Base-by-base conservation (phyloP, 2,113 vertebrate genomes). In the Tachysurus fulvidraco region DNA sequence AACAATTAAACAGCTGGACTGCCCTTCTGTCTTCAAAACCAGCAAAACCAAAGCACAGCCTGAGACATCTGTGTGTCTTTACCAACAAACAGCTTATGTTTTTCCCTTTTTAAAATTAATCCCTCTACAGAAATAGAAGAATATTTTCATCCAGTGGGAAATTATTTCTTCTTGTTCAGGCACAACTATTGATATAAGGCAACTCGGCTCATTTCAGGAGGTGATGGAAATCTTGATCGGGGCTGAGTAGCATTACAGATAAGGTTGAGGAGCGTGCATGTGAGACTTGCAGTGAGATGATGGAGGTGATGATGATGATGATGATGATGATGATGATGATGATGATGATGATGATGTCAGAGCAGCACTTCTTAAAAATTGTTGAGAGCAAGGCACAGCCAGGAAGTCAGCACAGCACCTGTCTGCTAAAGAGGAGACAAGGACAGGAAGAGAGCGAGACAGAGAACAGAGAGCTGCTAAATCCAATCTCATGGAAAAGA, bases 151-250 rank as follows among this genome's bases (percentile, higher is more conserved):
- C 67, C 21, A 88, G 23, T 59, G n/a, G 14, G 12, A 78, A 83
- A 83, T 82, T 85, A 88, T 67, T 85, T 64, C 83, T 65, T 81
- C 4, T 0, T 8, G 65, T 25, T 4, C 21, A 19, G 65, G 41
- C n/a, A 76, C 81, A 57, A 88, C 73, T 88, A 59, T 80, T 86
- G 62, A 86, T 80, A 57, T n/a, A 28, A n/a, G 46, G 50, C 25
- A 55, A 28, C 44, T 5, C 59, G 10, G 46, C 5, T 3, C 28
- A 71, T 57, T 83, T 83, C 52, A 83, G 65, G 30, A 41, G 50
- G 3, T 65, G 60, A 65, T 60, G 44, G 62, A 52, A n/a, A 62
- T 50, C 30, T 5, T 69, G 76, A 83, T 76, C 57, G 74, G 71
- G 57, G 36, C 21, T 25, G 69, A n/a, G 36, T 2, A 36, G 36